Conservation (phyloP, 2,888 invertebrate genomes). For the Drosophila yooni region DNA sequence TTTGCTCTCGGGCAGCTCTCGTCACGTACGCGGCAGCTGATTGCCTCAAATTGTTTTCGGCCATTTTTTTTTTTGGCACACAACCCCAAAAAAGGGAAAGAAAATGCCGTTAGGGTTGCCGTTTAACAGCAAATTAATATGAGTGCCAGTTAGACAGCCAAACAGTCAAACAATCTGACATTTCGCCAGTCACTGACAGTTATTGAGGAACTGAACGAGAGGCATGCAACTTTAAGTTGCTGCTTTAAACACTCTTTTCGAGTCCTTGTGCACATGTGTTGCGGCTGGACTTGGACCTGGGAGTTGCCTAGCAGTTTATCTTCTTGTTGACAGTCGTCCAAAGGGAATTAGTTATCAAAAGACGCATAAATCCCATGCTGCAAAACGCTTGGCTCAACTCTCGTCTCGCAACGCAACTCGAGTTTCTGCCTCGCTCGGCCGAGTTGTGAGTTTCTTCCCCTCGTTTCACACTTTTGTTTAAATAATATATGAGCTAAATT, state of each 20-base stretch:
- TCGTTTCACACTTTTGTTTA: constrained; percentile 33
- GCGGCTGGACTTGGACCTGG: constrained; percentile 1
- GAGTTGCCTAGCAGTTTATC: constrained; percentile 72
- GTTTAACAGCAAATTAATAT: constrained; percentile 66
- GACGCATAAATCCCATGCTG: constrained; percentile 73
- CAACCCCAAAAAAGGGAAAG: constrained; percentile 5
- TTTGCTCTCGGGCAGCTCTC: constrained; percentile 30
- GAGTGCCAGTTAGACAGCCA: constrained; percentile 38
- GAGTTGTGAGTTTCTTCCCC: constrained; percentile 8
- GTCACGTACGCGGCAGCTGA: constrained; percentile 69
- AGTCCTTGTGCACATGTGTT: constrained; percentile 27
- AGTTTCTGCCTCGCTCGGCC: constrained; percentile 5
- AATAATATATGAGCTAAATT: constrained; percentile 68
- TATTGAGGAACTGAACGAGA: constrained; percentile 4
- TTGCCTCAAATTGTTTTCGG: constrained; percentile 77
- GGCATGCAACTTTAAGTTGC: constrained; percentile 32
- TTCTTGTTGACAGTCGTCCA: constrained; percentile 81
- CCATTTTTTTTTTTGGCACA: constrained; percentile 61
- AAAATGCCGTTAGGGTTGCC: constrained; percentile 44
- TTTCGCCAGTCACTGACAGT: constrained; percentile 40
- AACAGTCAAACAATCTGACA: constrained; percentile 22
- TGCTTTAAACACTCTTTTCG: neutral
- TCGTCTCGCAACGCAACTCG: constrained; percentile 13
- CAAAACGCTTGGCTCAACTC: constrained; percentile 35
- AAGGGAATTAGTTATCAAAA: constrained; percentile 81